Conservation (phyloP, 2,113 vertebrate genomes). For the Rhipidura dahli region DNA sequence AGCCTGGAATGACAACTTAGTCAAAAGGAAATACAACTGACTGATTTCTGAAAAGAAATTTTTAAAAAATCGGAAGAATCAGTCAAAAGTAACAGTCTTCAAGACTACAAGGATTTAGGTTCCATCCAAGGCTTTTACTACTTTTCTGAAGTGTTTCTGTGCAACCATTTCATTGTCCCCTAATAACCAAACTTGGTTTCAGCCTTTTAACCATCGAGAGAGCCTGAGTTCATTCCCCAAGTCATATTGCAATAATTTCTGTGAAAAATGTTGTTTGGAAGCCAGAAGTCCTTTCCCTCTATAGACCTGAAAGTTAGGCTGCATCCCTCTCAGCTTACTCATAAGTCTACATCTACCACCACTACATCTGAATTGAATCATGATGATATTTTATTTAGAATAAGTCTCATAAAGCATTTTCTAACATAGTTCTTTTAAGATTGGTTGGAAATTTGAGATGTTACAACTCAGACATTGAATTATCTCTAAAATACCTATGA, state of each 20-base stretch:
- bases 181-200: not conserved
- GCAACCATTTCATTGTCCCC: not conserved
- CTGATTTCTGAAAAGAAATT: not conserved
- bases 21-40: not conserved
- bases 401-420: not conserved
- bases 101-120: not conserved
- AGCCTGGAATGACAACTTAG: not conserved
- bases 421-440: not conserved
- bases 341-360: not conserved
- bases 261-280: not conserved
- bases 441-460: not conserved
- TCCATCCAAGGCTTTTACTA: not conserved
- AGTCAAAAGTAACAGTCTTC: not conserved
- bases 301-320: not conserved
- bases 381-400: not conserved
- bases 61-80: not conserved
- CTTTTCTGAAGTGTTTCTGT: not conserved
- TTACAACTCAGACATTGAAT: not conserved
- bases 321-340: not conserved
- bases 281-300: not conserved
- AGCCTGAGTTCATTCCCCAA: not conserved
- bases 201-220: not conserved
- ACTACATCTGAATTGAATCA: not conserved
- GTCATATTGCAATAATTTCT: not conserved
- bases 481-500: not conserved